These are phyloP conservation scores for Holothuria scabra DNA, from an alignment of 53 echinoderm and acorn worm species.

Conservation along the genomic window DNA sequence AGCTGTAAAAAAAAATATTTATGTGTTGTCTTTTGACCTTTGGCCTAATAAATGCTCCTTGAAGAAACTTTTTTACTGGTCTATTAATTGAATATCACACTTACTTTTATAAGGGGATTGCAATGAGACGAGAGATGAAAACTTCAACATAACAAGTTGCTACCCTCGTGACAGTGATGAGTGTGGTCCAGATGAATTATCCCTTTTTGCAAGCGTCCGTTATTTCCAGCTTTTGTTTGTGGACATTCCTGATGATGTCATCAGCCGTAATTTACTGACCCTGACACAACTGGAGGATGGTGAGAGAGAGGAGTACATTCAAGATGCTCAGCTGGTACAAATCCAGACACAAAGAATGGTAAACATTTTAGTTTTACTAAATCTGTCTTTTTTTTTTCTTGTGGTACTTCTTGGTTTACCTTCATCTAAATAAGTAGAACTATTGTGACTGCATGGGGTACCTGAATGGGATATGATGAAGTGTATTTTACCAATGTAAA, in stretches of 20 bases:
- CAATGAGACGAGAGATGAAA: too few relatives aligned
- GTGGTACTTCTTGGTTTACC: neutral
- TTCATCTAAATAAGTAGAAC: neutral
- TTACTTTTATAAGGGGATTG: too few relatives aligned
- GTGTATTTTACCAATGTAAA: too few relatives aligned
- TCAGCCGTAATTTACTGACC: constrained; percentile 65
- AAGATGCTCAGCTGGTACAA: constrained; percentile 58
- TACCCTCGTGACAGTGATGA: constrained; percentile 1
- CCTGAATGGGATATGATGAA: too few relatives aligned
- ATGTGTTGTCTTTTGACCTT: too few relatives aligned
- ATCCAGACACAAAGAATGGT: constrained; percentile 64
- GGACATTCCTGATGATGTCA: constrained; percentile 66
- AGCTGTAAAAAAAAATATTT: too few relatives aligned
- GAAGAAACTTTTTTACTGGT: too few relatives aligned
- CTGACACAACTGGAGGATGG: constrained; percentile 67
- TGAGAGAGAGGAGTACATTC: constrained; percentile 52
- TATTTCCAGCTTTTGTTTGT: constrained; percentile 72
- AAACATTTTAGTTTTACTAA: constrained; percentile 7
- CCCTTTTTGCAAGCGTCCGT: constrained; percentile 60
- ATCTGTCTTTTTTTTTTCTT: neutral
- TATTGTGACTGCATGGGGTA: too few relatives aligned
- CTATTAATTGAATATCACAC: too few relatives aligned
- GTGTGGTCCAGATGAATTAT: constrained; percentile 63
- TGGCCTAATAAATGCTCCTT: too few relatives aligned
- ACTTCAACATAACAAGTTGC: neutral